These are phyloP conservation scores for Epizoanthus ramosus DNA, from an alignment of 92 coral and sea anemone genomes.

Conservation along the genomic window DNA sequence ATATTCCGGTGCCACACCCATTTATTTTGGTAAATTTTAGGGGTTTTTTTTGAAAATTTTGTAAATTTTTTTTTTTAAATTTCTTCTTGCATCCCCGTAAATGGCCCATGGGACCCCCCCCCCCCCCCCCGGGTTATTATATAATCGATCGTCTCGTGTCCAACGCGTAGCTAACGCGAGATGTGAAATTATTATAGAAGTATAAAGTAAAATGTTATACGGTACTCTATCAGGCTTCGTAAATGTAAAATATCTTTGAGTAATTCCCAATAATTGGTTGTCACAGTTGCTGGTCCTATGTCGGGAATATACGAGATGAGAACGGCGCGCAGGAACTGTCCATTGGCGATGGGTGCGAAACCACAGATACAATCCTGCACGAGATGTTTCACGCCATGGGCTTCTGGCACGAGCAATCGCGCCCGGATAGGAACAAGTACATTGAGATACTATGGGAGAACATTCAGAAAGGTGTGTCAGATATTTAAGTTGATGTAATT, in stretches of 20 bases:
- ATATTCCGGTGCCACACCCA: no score
- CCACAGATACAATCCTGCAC: slow-evolving; percentile 36
- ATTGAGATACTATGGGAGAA: slow-evolving; percentile 33
- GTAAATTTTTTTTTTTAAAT: no score
- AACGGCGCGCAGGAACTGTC: slow-evolving; percentile 32
- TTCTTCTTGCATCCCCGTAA: no score
- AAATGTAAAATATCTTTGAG: neutral
- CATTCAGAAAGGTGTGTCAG: slow-evolving; percentile 1
- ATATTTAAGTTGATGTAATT: no score
- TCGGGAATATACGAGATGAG: slow-evolving; percentile 27
- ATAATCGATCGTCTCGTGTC: no score
- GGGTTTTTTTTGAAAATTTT: no score
- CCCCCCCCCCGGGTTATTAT: no score
- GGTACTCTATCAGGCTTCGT: neutral
- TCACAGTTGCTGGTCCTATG: slow-evolving; percentile 39
- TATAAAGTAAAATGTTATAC: no score
- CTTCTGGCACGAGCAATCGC: slow-evolving; percentile 34
- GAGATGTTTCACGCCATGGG: slow-evolving; percentile 45
- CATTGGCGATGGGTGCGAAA: slow-evolving; percentile 40
- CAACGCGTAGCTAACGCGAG: neutral
- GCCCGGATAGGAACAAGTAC: slow-evolving; percentile 33
- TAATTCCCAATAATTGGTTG: neutral
- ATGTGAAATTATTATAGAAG: neutral
- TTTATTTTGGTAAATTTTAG: no score
- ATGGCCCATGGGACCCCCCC: no score